Conservation (phyloP, 2,113 vertebrate genomes). For the Charina bottae region DNA sequence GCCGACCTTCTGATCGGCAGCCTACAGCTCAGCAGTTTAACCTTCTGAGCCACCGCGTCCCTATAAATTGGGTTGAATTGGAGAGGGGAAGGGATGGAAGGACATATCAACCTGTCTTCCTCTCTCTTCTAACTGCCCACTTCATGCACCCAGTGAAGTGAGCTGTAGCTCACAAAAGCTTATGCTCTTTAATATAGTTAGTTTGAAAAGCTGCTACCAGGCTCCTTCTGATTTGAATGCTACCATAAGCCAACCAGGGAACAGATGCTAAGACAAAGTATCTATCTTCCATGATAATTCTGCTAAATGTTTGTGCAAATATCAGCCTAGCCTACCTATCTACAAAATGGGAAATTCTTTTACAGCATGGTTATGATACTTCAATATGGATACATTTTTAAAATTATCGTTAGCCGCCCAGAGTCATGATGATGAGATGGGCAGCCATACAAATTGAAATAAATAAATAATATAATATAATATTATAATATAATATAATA, state of each 20-base stretch:
- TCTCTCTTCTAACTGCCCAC: not conserved
- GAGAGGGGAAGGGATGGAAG: not conserved
- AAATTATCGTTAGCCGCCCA: too few species aligned
- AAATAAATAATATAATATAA: too few species aligned
- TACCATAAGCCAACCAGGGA: not conserved
- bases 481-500: too few species aligned
- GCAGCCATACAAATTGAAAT: too few species aligned
- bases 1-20: too few species aligned
- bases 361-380: not conserved
- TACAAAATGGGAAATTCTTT: not conserved
- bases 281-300: not conserved
- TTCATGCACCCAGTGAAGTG: not conserved
- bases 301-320: not conserved
- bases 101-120: not conserved
- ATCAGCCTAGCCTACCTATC: not conserved
- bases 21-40: too few species aligned
- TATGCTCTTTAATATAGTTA: not conserved
- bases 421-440: too few species aligned
- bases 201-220: not conserved
- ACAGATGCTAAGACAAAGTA: not conserved
- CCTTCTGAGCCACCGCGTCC: too few species aligned
- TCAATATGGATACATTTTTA: too few species aligned
- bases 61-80: too few species aligned
- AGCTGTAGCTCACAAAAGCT: not conserved
- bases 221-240: not conserved